phyloP scores from a whole-genome alignment of 2,888 invertebrate genomes.

The Drosophila melanosoma region DNA sequence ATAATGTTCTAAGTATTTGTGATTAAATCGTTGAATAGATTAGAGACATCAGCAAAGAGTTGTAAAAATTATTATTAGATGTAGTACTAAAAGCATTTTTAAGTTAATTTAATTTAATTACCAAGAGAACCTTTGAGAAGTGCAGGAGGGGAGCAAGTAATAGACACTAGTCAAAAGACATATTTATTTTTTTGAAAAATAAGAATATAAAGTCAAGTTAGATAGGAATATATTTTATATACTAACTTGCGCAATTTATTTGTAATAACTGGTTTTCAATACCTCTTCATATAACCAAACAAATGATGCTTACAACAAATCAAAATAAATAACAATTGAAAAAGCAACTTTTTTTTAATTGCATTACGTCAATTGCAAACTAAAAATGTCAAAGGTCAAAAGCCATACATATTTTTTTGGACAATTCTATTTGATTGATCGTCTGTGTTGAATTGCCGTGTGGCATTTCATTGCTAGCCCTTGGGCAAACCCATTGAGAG shows the following conservation, averaged over 20 bases:
- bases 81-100: neutral
- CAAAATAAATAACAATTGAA: neutral
- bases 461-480: slow-evolving; percentile 1
- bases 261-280: neutral
- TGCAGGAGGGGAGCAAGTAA: neutral
- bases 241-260: no score
- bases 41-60: neutral
- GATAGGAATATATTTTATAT: neutral
- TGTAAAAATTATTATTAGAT: neutral
- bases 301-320: neutral
- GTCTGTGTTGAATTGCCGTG: slow-evolving; percentile 16
- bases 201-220: neutral
- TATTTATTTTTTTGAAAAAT: neutral
- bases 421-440: slow-evolving; percentile 33
- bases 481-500: slow-evolving; percentile 20
- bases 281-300: neutral
- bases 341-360: neutral
- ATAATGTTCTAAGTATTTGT: neutral
- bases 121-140: neutral
- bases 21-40: neutral
- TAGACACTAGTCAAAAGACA: neutral
- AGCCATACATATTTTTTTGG: slow-evolving; percentile 2
- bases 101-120: neutral
- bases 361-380: neutral
- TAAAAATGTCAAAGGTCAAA: slow-evolving; percentile 29